Percentiles rank a stretch among this genome's conserved stretches.
phyloP scores from a whole-genome alignment of 2,888 invertebrate genomes.

The Pinctada fucata region DNA sequence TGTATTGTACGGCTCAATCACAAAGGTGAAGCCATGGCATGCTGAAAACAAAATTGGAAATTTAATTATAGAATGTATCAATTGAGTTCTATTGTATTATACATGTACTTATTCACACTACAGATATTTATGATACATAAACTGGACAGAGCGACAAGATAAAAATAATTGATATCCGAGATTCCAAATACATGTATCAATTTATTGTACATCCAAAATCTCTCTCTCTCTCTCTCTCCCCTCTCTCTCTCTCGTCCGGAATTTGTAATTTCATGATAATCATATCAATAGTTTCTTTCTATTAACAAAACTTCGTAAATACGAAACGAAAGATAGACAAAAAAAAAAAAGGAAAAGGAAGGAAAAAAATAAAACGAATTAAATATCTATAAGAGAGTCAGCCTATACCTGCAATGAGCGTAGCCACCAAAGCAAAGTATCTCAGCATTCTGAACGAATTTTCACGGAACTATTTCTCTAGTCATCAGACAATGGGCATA shows the following conservation, averaged over 20 bases:
- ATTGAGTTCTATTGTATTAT: too few species aligned
- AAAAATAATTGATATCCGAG: too few species aligned
- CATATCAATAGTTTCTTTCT: too few species aligned
- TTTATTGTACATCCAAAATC: too few species aligned
- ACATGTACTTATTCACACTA: too few species aligned
- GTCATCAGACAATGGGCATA: too few species aligned
- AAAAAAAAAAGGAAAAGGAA: background rate
- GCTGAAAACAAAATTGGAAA: constrained; percentile 28
- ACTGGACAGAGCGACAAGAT: too few species aligned
- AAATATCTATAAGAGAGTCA: background rate
- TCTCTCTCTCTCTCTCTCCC: too few species aligned
- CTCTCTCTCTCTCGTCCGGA: background rate
- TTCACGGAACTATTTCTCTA: background rate
- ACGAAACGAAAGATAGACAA: too few species aligned
- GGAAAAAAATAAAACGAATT: background rate
- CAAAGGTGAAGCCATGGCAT: constrained; percentile 43
- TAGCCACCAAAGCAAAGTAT: constrained; percentile 7
- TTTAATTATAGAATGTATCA: background rate
- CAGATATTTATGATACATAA: too few species aligned
- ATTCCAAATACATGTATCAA: too few species aligned
- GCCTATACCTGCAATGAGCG: constrained; percentile 11
- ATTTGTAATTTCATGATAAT: background rate
- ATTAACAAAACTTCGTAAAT: too few species aligned
- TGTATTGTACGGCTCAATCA: constrained; percentile 50
- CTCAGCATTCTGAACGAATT: constrained; percentile 14